Base-by-base conservation (phyloP, 2,888 invertebrate genomes). In the Acleris emargana region DNA sequence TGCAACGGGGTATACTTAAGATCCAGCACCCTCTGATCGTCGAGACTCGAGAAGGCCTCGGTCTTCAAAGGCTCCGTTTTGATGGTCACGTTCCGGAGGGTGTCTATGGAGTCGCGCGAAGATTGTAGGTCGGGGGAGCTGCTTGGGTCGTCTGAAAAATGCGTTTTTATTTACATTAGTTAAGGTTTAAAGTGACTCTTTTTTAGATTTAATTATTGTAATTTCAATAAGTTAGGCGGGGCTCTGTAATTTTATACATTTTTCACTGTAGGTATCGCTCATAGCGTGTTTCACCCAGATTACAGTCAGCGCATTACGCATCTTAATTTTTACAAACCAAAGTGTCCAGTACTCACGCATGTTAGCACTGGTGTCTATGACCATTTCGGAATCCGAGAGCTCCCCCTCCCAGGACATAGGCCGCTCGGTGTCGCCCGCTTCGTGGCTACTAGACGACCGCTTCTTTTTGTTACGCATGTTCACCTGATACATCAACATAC, bases 391-490 rank as follows among this genome's bases (percentile, higher is more conserved):
- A 81, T 98, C 98, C 2, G 97, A 97, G 13, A 98, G 94, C 84
- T 97, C 97, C 9, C 98, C 98, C 85, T 98, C 98, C 98, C 98
- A 98, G 7, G 97, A 97, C 98, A 98, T 98, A 55, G 98, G 98
- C 59, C 98, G 74, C 72, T 93, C 91, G 18, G 89, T 81, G 66
- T 91, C 91, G 69, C 82, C 69, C 82, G 77, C 50, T 82, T 89
- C 89, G 3, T 88, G 88, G 11, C 89, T 92, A 59, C 88, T 90
- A 62, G 92, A 93, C 5, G 94, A 93, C 5, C 93, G 88, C 78
- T 94, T 94, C 82, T 94, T 94, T 78, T 95, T 95, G 67, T 94
- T 94, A 0, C 95, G 92, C 88, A 95, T 91, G 80, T 94, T 95
- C 17, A 95, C 95, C 83, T 94, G 87, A 4, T 78, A 81, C 28